Conservation (phyloP, 1,140 invertebrate genomes). For the Palaemon carinicauda region DNA sequence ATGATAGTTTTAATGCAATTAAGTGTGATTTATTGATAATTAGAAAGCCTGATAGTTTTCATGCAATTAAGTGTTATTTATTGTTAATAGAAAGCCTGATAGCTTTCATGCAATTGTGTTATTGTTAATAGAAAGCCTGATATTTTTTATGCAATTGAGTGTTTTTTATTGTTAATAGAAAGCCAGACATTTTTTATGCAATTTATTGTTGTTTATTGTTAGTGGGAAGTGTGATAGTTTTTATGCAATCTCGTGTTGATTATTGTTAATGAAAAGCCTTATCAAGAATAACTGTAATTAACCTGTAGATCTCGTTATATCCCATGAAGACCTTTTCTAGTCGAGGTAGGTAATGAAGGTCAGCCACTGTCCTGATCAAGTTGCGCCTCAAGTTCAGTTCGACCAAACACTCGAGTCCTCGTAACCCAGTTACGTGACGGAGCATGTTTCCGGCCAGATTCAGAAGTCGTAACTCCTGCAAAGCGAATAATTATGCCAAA, state of each 20-base stretch:
- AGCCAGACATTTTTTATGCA: too few species aligned
- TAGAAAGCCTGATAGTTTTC: too few species aligned
- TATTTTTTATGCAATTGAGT: too few species aligned
- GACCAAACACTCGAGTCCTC: slow-evolving; percentile 77
- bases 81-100: too few species aligned
- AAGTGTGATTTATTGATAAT: too few species aligned
- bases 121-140: too few species aligned
- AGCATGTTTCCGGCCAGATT: slow-evolving; percentile 92
- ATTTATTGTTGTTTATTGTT: not conserved
- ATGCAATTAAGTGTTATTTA: too few species aligned
- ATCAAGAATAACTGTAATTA: not conserved
- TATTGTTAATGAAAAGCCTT: too few species aligned
- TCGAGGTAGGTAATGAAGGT: slow-evolving; percentile 81
- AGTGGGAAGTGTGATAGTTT: not conserved
- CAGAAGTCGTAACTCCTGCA: slow-evolving; percentile 80
- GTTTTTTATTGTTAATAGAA: too few species aligned
- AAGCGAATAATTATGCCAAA: too few species aligned
- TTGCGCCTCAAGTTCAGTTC: slow-evolving; percentile 90
- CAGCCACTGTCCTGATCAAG: slow-evolving; percentile 79
- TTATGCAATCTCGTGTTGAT: not conserved
- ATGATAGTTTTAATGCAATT: too few species aligned
- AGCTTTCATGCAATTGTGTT: too few species aligned
- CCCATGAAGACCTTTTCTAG: slow-evolving; percentile 84
- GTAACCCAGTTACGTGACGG: slow-evolving; percentile 76
- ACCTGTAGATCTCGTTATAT: slow-evolving; percentile 81